Evolutionary conservation across 2,113 vertebrate species (phyloP), one percentile per base, ranked within the genome.

Genomic region (Plecotus auritus): DNA sequence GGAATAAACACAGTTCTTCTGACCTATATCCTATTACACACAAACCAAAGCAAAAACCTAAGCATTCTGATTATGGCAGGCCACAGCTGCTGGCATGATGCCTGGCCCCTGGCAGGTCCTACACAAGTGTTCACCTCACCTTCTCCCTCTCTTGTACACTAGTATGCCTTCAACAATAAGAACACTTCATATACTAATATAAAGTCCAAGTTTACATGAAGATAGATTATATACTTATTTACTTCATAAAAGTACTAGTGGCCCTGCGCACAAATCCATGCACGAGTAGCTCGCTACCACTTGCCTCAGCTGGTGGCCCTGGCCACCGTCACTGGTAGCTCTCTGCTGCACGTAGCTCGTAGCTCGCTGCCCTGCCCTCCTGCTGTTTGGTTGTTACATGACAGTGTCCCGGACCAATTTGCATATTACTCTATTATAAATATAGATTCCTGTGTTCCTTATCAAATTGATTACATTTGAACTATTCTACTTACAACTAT

Each of bases 391-490:
- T 7, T 4, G 51, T 51, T 51, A 51, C 16, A 51, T 51, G 51
- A 51, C 49, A 51, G 51, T 18, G 16, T 51, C 51, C 51, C 12
- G 5, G 17, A 51, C 51, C 51, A 51, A 17, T 51, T 1, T 51
- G 51, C 17, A 18, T 51, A 51, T 51, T 17, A 51, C 51, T 51
- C 51, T 51, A 51, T 18, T 51, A 51, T 51, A 51, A 51, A 51
- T 18, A 51, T 51, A 56, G 54, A 56, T 85, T 86, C 88, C 47
- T 90, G 22, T 86, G 81, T 93, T 87, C 59, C 73, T 92, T 85
- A 73, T 37, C 72, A 93, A 94, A 82, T 70, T 74, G 35, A 94
- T 93, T 81, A 54, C 64, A 90, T 88, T 82, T 90, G 28, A 90
- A 92, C 40, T 81, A 37, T 54, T 91, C 89, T 83, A 51, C 35